A percentile compares a stretch with the other conserved stretches of the same genome.
Evolutionary conservation across 2,113 vertebrate species (phyloP).

Genomic region (Dasyprocta punctata): DNA sequence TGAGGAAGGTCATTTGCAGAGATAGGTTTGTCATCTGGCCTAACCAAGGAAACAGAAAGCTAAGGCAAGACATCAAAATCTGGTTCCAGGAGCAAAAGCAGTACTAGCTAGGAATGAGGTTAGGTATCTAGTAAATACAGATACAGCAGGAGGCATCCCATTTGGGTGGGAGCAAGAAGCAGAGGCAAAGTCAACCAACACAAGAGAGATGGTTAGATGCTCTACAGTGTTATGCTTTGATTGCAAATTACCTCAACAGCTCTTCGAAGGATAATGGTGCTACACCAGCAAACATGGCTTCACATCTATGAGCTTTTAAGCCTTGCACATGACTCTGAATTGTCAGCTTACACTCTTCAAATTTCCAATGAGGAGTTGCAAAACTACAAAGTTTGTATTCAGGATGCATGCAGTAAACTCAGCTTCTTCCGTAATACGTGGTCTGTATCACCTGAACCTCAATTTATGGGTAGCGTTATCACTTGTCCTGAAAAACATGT

Average conservation of each 20-base stretch:
- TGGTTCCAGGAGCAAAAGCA: neutral
- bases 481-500: constrained; percentile 32
- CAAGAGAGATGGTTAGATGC: neutral
- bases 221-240: neutral
- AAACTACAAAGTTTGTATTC: neutral
- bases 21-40: neutral
- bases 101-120: neutral
- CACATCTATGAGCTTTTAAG: neutral
- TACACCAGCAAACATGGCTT: neutral
- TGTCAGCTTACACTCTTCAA: neutral
- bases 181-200: neutral
- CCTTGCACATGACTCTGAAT: neutral
- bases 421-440: neutral
- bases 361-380: neutral
- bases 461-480: neutral
- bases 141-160: neutral
- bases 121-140: neutral
- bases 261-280: neutral
- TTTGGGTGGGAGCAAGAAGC: neutral
- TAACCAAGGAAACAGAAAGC: neutral
- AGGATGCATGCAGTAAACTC: neutral
- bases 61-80: neutral
- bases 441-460: neutral
- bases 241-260: neutral
- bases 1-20: neutral